Evolutionary conservation across 2,113 vertebrate genomes (phyloP), one percentile per base, ranked within the genome.

Genomic region (Elachura formosa): DNA sequence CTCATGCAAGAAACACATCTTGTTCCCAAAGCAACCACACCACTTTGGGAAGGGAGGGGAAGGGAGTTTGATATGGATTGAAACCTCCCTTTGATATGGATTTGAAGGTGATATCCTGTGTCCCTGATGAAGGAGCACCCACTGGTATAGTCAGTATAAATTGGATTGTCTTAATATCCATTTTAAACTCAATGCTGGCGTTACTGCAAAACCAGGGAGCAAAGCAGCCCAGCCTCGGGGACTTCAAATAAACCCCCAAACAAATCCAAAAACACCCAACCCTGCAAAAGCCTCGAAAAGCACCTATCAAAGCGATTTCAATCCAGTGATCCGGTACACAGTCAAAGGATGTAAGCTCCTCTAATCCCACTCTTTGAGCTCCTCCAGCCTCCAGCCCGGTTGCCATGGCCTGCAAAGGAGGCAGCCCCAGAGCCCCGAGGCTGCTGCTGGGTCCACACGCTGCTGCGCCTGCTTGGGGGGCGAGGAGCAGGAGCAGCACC

Each of bases 341-440:
- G 97, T 98, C 96, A 98, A 97, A 98, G 98, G 96, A 98, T 97
- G 95, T 97, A 98, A 98, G 54, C 96, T 97, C 96, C 96, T 98
- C 97, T 99, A 99, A 99, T 98, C 97, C 97, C 97, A 88, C 33
- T 31, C 96, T 98, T 98, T 98, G 96, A 95, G 96, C 97, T 97
- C 96, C 67, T 89, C 95, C 97, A 97, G 98, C 98, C 96, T 93
- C 86, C 48, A 33, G 84, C 80, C 72, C 69, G 3, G 58, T 93
- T 97, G 93, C 73, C 93, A 97, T 93, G 96, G 92, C 96, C 92
- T 96, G 96, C 89, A 83, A 95, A 97, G 88, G 94, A 92, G 1
- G 33, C 85, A 94, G 97, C 92, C 97, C 96, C 51, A 31, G 48
- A 87, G 95, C 80, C 95, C n/a, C n/a, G n/a, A n/a, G n/a, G n/a